Evolutionary conservation across 2,797 vertebrate species (phyloP).

Genomic region (Orientallactaga sibirica): DNA sequence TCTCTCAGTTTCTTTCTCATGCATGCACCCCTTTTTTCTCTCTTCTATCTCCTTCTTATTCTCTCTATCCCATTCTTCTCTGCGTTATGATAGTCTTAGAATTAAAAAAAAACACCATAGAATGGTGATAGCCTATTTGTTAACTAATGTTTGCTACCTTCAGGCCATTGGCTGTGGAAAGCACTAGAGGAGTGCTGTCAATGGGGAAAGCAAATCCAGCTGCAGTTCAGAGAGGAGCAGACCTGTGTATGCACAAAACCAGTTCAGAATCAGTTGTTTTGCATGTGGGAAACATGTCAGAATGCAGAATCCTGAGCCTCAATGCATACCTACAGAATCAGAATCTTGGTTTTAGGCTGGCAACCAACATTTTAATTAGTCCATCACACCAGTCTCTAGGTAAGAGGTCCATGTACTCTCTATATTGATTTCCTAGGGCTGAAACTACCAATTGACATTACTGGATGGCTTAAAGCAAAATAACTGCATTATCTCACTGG

Average conservation of each 20-base stretch:
- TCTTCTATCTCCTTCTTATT: too few species aligned
- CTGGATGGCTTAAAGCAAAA: not conserved
- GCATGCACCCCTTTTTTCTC: too few species aligned
- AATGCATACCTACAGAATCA: not conserved
- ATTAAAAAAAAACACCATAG: not conserved
- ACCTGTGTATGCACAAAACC: not conserved
- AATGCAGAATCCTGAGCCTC: not conserved
- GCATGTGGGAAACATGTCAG: conserved; percentile 22
- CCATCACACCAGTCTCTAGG: not conserved
- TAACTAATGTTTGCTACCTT: not conserved
- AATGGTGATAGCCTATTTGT: not conserved
- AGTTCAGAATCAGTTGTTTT: not conserved
- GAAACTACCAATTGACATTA: conserved; percentile 28
- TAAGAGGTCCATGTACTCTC: not conserved
- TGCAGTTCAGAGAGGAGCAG: not conserved
- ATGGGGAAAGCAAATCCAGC: not conserved
- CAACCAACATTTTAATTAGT: conserved; percentile 37
- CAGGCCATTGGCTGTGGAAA: not conserved
- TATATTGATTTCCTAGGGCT: conserved; percentile 18
- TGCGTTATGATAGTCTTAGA: not conserved
- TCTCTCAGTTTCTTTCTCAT: too few species aligned
- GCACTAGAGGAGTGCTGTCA: not conserved
- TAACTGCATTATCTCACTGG: conserved; percentile 1
- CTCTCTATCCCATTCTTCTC: too few species aligned
- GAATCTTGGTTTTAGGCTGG: not conserved